Base-by-base conservation (phyloP, 2,113 vertebrate genomes). In the Neofelis nebulosa region DNA sequence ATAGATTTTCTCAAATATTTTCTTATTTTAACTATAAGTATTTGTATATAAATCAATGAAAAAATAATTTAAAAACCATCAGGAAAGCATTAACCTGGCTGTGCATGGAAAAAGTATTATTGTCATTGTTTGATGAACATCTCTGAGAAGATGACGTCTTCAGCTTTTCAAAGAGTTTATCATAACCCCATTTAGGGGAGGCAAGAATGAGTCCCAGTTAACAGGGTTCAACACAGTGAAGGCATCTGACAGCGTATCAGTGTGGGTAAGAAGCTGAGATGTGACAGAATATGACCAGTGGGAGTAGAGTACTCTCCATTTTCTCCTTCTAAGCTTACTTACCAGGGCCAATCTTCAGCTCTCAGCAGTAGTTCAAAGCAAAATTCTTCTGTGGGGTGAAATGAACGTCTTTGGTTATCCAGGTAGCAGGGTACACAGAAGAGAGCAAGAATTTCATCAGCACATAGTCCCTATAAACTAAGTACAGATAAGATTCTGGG, bases 381-480 rank as follows among this genome's bases (percentile, higher is more conserved):
- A 97, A 97, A 96, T 88, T 96, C 90, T 96, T 97, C 95, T 93
- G 82, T 91, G 81, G 90, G 76, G 93, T 96, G 93, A 97, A 97
- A 97, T 96, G 96, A 95, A 91, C 96, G 95, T 96, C 96, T 93
- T 92, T 96, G 86, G 89, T 97, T 97, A 97, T 97, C 93, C 90
- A 95, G 90, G 82, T 68, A 93, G 92, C 96, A 91, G 86, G 85
- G 89, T 21, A 48, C 7, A 18, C 55, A 89, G 87, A 57, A 97
- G 82, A 96, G 76, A 97, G 93, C 38, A 94, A 96, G 96, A 97
- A 96, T 89, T 92, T 92, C n/a, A 91, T 97, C 95, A 96, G 55
- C 90, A 95, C 29, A 80, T 52, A 85, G 48, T 91, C 63, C 81
- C 93, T 31, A 90, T 48, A 95, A 88, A 18, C 93, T 91, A 83